Percentiles rank a stretch among this genome's conserved stretches.
phyloP scores from a whole-genome alignment of 2,113 vertebrate genomes.

The Poecilia latipinna region DNA sequence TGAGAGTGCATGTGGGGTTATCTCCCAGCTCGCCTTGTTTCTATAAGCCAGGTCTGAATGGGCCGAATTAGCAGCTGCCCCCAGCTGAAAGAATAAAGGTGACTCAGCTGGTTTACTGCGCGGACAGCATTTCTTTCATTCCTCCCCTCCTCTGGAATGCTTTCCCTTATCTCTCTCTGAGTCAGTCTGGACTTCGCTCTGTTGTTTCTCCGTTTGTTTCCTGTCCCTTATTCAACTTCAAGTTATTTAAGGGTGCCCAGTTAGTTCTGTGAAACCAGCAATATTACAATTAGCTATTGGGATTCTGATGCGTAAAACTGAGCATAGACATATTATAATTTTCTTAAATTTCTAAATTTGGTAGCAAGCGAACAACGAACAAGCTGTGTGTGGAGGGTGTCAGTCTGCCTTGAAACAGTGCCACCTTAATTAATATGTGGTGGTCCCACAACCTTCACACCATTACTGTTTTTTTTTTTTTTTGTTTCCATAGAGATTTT shows the following conservation, averaged over 20 bases:
- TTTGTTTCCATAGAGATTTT: too few species aligned
- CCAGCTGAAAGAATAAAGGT: conserved; percentile 71
- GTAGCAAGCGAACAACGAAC: too few species aligned
- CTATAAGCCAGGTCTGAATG: conserved; percentile 75
- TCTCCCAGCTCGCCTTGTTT: conserved; percentile 65
- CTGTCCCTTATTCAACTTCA: neutral
- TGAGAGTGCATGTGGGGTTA: conserved; percentile 54
- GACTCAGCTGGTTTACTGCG: conserved; percentile 80
- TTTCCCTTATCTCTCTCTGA: conserved; percentile 13
- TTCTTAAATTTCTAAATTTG: neutral
- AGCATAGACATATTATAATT: too few species aligned
- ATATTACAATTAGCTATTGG: neutral
- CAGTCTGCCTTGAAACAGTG: neutral
- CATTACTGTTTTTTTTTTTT: neutral
- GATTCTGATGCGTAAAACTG: neutral
- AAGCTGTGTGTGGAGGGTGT: neutral
- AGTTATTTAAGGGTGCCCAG: neutral
- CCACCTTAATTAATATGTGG: neutral
- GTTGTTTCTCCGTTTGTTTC: conserved; percentile 12
- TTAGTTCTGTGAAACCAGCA: neutral
- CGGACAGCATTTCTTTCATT: conserved; percentile 67
- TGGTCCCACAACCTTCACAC: neutral
- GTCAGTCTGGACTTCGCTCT: neutral
- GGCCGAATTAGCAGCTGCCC: conserved; percentile 70
- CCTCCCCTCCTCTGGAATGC: conserved; percentile 34